Percentiles rank a stretch among this genome's conserved stretches.
Evolutionary conservation across 2,113 vertebrate genomes (phyloP).

Genomic region (Junco hyemalis): DNA sequence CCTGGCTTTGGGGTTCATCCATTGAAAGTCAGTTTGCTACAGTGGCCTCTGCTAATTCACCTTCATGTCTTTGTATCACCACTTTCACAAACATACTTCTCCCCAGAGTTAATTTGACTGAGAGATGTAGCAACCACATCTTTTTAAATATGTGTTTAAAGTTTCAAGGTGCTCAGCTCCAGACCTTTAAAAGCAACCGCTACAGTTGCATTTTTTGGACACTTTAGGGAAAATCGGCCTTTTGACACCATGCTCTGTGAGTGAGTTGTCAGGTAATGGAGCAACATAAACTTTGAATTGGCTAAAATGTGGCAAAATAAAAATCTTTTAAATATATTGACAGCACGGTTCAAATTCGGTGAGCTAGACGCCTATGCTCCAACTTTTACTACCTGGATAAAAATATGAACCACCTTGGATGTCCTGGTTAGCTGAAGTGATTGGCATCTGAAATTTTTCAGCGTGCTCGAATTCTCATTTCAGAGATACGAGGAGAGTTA

Average conservation of each 20-base stretch:
- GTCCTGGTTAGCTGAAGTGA: neutral
- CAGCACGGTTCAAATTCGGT: neutral
- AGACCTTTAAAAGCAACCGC: neutral
- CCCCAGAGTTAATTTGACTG: neutral
- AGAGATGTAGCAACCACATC: neutral
- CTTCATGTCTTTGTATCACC: neutral
- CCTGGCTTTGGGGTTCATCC: rapidly evolving
- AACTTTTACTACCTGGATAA: neutral
- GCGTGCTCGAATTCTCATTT: neutral
- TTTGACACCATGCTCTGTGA: neutral
- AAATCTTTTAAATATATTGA: neutral
- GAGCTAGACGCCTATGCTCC: neutral
- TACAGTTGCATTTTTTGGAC: neutral
- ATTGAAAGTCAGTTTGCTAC: neutral
- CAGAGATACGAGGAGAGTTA: neutral
- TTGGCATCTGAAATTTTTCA: neutral
- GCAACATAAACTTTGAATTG: neutral
- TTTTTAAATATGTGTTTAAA: neutral
- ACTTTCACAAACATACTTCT: neutral
- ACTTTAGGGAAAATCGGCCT: neutral
- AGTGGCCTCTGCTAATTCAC: neutral
- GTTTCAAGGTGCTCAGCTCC: neutral
- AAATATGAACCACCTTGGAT: neutral
- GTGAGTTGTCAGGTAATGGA: neutral
- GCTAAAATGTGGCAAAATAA: neutral